Evolutionary conservation across 1,140 invertebrate genomes (phyloP), one percentile per base, ranked within the genome.

Genomic region (Himalopsyche phryganea): DNA sequence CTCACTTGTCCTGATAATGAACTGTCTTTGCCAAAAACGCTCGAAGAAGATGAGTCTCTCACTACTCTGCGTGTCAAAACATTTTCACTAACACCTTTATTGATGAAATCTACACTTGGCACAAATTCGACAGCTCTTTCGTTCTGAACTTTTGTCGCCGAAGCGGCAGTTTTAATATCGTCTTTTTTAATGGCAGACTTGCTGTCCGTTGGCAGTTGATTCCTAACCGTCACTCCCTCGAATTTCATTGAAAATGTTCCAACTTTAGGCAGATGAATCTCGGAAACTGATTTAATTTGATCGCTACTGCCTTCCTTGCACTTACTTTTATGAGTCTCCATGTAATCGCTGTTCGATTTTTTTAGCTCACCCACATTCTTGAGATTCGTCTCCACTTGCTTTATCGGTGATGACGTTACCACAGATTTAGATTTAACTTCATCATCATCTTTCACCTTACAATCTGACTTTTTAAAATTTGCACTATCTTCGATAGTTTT

Each of bases 211-310:
- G 33, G 33, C 40, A 14, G 14, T 5, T 48, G 44, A 40, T 48
- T 56, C 17, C 55, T 40, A 20, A 58, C 23, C 11, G 55, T 49
- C 9, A 58, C 19, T n/a, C 55, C 55, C 50, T 58, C 55, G 32
- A 58, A 58, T 17, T 58, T 58, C 14, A 58, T 36, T 0, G 55
- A 36, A 50, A 48, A 58, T 17, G 41, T n/a, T 14, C 28, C 35
- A 9, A 19, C 18, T 46, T 46, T 58, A 3, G 14, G 32, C 7
- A 28, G 20, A 49, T 14, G n/a, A 14, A 17, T 19, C 49, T 28
- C 23, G 9, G 23, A 28, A 28, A 5, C 23, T 28, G 23, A 28
- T 28, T 28, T 28, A 9, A 28, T 28, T 28, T 28, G 23, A 28
- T 28, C 3, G 9, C 23, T 28, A 28, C 23, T 9, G 9, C 23